These are phyloP conservation scores for Sphaeramia orbicularis DNA, from an alignment of 2,797 vertebrate species.

Conservation along the genomic window DNA sequence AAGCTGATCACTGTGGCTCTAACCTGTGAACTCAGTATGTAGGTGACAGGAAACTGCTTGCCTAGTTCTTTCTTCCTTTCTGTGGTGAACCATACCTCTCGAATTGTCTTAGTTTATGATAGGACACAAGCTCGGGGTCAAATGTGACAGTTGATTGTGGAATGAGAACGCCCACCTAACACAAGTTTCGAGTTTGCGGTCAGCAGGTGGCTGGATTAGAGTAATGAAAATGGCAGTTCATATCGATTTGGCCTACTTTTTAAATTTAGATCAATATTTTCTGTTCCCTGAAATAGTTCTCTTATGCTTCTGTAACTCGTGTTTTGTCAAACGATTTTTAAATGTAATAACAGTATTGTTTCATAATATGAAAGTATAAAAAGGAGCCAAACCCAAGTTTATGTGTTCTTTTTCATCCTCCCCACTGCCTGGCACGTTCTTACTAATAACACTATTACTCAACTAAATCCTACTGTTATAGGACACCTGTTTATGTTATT, in stretches of 20 bases:
- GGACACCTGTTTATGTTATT: slow-evolving; percentile 53
- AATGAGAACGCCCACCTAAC: slow-evolving; percentile 58
- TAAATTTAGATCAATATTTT: slow-evolving; percentile 14
- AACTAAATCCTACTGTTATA: slow-evolving; percentile 10
- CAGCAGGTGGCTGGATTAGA: slow-evolving; percentile 20
- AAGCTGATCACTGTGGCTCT: slow-evolving; percentile 45
- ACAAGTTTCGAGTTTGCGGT: slow-evolving; percentile 19
- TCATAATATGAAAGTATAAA: not conserved
- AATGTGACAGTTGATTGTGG: slow-evolving; percentile 72
- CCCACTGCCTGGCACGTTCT: not conserved
- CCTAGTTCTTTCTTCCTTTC: slow-evolving; percentile 65
- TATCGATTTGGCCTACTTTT: slow-evolving; percentile 33
- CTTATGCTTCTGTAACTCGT: slow-evolving; percentile 1
- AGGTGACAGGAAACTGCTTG: slow-evolving; percentile 82
- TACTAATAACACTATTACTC: slow-evolving; percentile 23
- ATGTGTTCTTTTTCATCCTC: slow-evolving; percentile 8
- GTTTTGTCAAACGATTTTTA: not conserved
- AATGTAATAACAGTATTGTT: not conserved
- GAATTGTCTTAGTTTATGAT: slow-evolving; percentile 30
- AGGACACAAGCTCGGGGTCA: slow-evolving; percentile 44
- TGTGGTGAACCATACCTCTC: slow-evolving; percentile 61
- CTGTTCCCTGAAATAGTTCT: not conserved
- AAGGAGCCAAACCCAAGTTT: not conserved
- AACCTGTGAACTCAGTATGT: slow-evolving; percentile 67
- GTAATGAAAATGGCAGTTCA: slow-evolving; percentile 4